Evolutionary conservation across 1,140 invertebrate species (phyloP).

Genomic region (Dendrolimus punctatus): DNA sequence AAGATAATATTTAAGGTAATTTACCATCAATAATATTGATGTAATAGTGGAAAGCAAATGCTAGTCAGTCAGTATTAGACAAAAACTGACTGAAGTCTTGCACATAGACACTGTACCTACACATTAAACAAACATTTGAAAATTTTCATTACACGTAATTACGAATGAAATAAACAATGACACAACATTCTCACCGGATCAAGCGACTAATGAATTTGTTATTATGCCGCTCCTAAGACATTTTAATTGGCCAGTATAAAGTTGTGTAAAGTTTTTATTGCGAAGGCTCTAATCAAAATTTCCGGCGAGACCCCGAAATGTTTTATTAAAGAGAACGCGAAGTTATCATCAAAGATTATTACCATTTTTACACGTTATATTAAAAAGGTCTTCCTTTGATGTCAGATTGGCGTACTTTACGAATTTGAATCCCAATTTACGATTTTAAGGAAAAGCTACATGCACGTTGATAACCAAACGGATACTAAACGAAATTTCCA

Average conservation of each 20-base stretch:
- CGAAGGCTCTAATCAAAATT: slow-evolving; percentile 34
- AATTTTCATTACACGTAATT: background rate
- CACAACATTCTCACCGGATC: slow-evolving; percentile 18
- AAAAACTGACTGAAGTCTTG: too few species aligned
- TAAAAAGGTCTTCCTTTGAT: slow-evolving; percentile 14
- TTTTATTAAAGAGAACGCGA: slow-evolving; percentile 22
- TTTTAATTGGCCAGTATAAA: slow-evolving; percentile 29
- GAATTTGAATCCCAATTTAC: too few species aligned
- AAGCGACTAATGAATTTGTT: slow-evolving; percentile 33
- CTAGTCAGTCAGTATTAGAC: too few species aligned
- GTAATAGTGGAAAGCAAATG: too few species aligned
- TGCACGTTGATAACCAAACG: too few species aligned
- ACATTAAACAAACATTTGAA: too few species aligned
- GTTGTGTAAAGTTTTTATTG: slow-evolving; percentile 28
- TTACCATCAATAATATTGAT: too few species aligned
- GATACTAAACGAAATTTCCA: too few species aligned
- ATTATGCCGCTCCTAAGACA: slow-evolving; percentile 12
- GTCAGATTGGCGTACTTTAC: background rate
- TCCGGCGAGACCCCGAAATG: slow-evolving; percentile 7
- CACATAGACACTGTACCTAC: too few species aligned
- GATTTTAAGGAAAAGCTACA: too few species aligned
- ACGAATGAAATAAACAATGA: slow-evolving; percentile 7
- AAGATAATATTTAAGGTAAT: too few species aligned
- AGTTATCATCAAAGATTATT: slow-evolving; percentile 25
- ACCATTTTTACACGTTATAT: slow-evolving; percentile 15